phyloP scores from a whole-genome alignment of 2,888 invertebrate genomes.

The Apodemia zela region DNA sequence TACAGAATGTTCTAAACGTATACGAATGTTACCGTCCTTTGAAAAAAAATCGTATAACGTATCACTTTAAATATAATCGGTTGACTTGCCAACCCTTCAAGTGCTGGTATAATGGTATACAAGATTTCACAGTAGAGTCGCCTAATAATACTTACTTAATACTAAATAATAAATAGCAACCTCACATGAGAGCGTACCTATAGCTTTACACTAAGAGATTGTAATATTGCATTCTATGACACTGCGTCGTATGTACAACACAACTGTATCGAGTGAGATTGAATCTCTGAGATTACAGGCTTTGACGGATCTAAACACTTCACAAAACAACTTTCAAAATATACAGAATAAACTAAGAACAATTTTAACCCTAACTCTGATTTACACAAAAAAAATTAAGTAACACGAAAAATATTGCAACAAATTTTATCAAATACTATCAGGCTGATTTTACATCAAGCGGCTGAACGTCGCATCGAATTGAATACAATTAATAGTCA shows the following conservation, averaged over 20 bases:
- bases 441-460: slow-evolving; percentile 26
- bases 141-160: slow-evolving; percentile 69
- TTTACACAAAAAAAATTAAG: slow-evolving; percentile 69
- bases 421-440: slow-evolving; percentile 59
- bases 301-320: slow-evolving; percentile 58
- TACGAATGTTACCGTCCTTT: slow-evolving; percentile 84
- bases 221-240: slow-evolving; percentile 67
- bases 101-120: slow-evolving; percentile 76
- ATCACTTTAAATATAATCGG: slow-evolving; percentile 62
- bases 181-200: slow-evolving; percentile 67
- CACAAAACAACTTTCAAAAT: slow-evolving; percentile 61
- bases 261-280: slow-evolving; percentile 64
- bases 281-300: slow-evolving; percentile 74
- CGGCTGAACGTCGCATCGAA: slow-evolving; percentile 21
- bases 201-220: slow-evolving; percentile 75
- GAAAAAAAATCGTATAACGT: slow-evolving; percentile 71
- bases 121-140: slow-evolving; percentile 72
- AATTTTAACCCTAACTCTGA: slow-evolving; percentile 63
- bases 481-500: slow-evolving; percentile 23
- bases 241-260: slow-evolving; percentile 57
- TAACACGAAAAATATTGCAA: slow-evolving; percentile 74
- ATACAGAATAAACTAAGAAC: slow-evolving; percentile 66
- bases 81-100: slow-evolving; percentile 60
- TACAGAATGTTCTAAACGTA: slow-evolving; percentile 83
- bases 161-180: slow-evolving; percentile 79